Conservation (phyloP, 2,797 vertebrate species). For the Thalassophryne amazonica region DNA sequence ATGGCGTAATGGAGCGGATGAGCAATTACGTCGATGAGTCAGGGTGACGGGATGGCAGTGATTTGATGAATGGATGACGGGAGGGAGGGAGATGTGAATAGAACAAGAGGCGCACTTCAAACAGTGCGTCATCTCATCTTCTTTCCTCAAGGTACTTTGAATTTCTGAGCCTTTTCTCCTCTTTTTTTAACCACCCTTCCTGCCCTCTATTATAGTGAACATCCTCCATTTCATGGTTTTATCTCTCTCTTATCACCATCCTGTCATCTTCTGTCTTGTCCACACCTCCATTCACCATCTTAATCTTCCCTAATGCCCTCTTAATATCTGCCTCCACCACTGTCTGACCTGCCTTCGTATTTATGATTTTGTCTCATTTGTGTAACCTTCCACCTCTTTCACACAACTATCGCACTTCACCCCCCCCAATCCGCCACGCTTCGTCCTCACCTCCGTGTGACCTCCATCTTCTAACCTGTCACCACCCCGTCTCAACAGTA, state of each 20-base stretch:
- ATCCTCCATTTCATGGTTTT: slow-evolving; percentile 6
- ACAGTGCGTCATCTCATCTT: slow-evolving; percentile 31
- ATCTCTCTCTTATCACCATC: slow-evolving; percentile 11
- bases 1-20: slow-evolving; percentile 63
- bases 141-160: slow-evolving; percentile 12
- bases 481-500: slow-evolving; percentile 9
- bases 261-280: slow-evolving; percentile 29
- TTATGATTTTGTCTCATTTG: slow-evolving; percentile 25
- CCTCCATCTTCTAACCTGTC: slow-evolving; percentile 5
- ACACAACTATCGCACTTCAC: slow-evolving; percentile 31
- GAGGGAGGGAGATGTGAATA: slow-evolving; percentile 18
- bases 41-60: slow-evolving; percentile 44
- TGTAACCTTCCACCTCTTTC: slow-evolving; percentile 10
- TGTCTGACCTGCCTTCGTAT: slow-evolving; percentile 31
- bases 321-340: slow-evolving; percentile 43
- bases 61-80: slow-evolving; percentile 57
- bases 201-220: not conserved
- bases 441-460: slow-evolving; percentile 12
- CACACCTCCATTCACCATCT: too few relatives aligned
- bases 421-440: slow-evolving; percentile 1
- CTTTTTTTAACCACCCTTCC: not conserved
- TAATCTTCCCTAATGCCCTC: slow-evolving; percentile 50
- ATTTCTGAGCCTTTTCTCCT: not conserved
- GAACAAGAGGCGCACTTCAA: slow-evolving; percentile 41
- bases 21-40: slow-evolving; percentile 50